Conservation (phyloP, 2,113 vertebrate genomes). For the Paracanthobrama guichenoti region DNA sequence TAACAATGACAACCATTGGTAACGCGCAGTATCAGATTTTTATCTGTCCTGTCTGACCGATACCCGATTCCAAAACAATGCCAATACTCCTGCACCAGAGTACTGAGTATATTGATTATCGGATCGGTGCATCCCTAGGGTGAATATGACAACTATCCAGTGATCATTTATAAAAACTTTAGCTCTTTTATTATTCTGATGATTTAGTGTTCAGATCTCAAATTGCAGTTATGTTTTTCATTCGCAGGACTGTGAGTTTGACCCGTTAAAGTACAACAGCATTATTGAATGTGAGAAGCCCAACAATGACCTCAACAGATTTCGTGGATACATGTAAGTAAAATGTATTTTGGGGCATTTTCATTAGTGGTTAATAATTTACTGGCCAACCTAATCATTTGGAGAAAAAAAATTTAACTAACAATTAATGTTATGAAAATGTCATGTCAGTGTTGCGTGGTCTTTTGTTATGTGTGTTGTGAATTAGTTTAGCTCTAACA, state of each 20-base stretch:
- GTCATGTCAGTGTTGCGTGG: background rate
- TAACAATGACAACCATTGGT: no score
- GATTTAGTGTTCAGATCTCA: background rate
- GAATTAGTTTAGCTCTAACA: background rate
- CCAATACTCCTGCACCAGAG: no score
- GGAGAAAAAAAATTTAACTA: background rate
- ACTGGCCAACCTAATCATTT: background rate
- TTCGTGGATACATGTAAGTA: constrained; percentile 96
- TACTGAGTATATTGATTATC: no score
- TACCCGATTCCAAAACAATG: no score
- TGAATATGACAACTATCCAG: background rate
- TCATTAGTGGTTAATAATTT: background rate
- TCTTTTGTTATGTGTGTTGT: background rate
- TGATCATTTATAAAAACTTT: background rate
- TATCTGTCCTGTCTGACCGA: no score
- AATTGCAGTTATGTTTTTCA: constrained; percentile 7
- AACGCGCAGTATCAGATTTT: no score
- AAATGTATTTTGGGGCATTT: constrained; percentile 13
- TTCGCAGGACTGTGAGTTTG: constrained; percentile 92
- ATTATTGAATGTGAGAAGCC: constrained; percentile 97
- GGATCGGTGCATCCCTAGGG: no score
- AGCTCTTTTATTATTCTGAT: background rate
- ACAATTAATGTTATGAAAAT: background rate
- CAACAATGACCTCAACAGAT: constrained; percentile 94
- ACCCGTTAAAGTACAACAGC: constrained; percentile 90